Percentiles rank a stretch among this genome's conserved stretches.
phyloP scores from a whole-genome alignment of 2,113 vertebrate genomes.

The Petrocephalus zakoni region DNA sequence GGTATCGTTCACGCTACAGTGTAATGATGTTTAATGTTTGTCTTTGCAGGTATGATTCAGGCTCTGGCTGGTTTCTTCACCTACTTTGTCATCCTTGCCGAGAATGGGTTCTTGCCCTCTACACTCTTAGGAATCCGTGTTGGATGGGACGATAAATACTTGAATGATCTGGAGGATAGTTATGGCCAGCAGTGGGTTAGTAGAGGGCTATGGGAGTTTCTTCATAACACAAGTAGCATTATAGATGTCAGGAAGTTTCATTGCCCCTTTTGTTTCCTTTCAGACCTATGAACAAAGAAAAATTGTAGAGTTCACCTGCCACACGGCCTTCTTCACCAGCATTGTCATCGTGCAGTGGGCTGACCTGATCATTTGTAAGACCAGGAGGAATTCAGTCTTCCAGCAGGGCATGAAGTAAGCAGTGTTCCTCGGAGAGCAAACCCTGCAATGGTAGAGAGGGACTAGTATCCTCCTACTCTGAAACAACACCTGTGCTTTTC shows the following conservation, averaged over 20 bases:
- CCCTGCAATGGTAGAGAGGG: neutral
- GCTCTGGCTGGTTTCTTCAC: conserved; percentile 79
- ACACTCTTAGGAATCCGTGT: conserved; percentile 68
- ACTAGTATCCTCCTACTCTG: neutral
- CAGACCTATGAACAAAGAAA: conserved; percentile 92
- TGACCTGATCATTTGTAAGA: conserved; percentile 90
- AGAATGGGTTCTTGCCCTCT: conserved; percentile 51
- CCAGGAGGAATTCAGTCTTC: conserved; percentile 87
- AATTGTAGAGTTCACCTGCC: conserved; percentile 91
- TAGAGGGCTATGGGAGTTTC: neutral
- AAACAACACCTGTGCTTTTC: neutral
- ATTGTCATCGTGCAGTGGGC: conserved; percentile 92
- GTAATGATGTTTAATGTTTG: neutral
- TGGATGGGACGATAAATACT: conserved; percentile 71
- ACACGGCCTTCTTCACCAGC: conserved; percentile 87
- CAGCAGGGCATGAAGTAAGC: conserved; percentile 93
- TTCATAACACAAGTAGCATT: neutral
- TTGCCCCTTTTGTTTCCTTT: neutral
- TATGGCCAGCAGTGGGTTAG: conserved; percentile 63
- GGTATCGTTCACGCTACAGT: neutral
- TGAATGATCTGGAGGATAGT: conserved; percentile 71
- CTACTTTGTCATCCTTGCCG: conserved; percentile 45
- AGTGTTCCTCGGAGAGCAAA: neutral
- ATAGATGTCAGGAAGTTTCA: neutral
- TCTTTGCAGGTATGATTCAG: conserved; percentile 75